These are phyloP conservation scores for Tragulus kanchil DNA, from an alignment of 2,113 vertebrate species.

Conservation along the genomic window DNA sequence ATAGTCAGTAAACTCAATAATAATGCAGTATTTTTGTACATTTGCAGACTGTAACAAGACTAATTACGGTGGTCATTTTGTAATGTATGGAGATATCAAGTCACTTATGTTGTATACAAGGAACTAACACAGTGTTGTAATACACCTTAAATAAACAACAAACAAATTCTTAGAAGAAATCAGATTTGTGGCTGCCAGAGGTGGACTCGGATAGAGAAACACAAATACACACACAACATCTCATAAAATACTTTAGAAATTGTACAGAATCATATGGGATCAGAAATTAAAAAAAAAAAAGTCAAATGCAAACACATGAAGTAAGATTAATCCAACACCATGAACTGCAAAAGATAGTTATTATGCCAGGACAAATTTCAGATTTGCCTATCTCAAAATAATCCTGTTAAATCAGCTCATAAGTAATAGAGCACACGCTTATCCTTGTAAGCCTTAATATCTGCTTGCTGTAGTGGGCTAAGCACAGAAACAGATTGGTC, in stretches of 20 bases:
- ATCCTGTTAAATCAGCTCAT: constrained; percentile 62
- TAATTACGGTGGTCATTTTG: background rate
- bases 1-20: background rate
- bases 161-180: background rate
- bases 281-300: background rate
- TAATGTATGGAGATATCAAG: background rate
- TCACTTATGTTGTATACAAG: background rate
- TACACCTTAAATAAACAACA: no score
- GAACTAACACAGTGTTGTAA: background rate
- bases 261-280: background rate
- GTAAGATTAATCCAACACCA: constrained; percentile 50
- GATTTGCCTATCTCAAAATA: constrained; percentile 63
- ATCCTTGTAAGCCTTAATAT: background rate
- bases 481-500: constrained; percentile 53
- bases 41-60: background rate
- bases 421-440: background rate
- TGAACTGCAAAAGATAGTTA: constrained; percentile 45
- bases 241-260: constrained; percentile 1
- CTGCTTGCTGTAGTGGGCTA: background rate
- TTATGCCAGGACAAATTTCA: constrained; percentile 58
- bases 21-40: background rate
- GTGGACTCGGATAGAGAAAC: background rate
- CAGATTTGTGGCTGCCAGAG: background rate
- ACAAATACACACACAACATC: accelerated
- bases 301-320: constrained; percentile 29